A percentile compares a stretch with the other conserved stretches of the same genome.
Evolutionary conservation across 2,113 vertebrate genomes (phyloP).

Genomic region (Narcine bancroftii): DNA sequence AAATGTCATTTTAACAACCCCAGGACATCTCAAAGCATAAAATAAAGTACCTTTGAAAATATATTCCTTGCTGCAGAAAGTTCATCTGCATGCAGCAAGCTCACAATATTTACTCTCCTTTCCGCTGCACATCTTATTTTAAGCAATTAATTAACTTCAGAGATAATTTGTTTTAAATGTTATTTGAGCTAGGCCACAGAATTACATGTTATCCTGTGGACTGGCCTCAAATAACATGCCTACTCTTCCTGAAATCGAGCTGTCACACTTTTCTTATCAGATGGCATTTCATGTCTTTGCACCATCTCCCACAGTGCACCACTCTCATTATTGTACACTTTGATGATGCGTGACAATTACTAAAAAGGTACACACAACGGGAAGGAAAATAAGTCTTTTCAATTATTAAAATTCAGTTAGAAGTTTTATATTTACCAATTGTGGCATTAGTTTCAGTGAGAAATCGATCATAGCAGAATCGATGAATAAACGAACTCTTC

Average conservation of each 20-base stretch:
- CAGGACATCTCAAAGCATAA: neutral
- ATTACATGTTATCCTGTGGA: too few species aligned
- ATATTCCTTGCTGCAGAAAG: too few species aligned
- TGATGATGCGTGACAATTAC: neutral
- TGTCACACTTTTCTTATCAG: neutral
- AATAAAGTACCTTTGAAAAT: too few species aligned
- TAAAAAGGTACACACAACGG: neutral
- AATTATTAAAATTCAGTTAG: neutral
- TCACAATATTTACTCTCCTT: too few species aligned
- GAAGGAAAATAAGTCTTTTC: neutral
- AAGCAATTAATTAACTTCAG: too few species aligned
- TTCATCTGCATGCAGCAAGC: too few species aligned
- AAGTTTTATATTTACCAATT: constrained; percentile 54
- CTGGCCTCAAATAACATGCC: too few species aligned
- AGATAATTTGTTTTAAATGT: neutral
- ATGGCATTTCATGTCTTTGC: neutral
- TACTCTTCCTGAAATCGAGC: neutral
- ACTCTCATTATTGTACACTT: neutral
- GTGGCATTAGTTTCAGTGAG: constrained; percentile 53
- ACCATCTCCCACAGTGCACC: neutral
- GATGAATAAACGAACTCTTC: constrained; percentile 74
- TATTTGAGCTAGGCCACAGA: neutral
- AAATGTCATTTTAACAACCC: neutral
- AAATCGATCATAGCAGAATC: constrained; percentile 61
- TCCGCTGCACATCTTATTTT: too few species aligned